A percentile compares a stretch with the other conserved stretches of the same genome.
phyloP scores from a whole-genome alignment of 2,888 invertebrate genomes.

The Kuschelorhynchus macadamiae region DNA sequence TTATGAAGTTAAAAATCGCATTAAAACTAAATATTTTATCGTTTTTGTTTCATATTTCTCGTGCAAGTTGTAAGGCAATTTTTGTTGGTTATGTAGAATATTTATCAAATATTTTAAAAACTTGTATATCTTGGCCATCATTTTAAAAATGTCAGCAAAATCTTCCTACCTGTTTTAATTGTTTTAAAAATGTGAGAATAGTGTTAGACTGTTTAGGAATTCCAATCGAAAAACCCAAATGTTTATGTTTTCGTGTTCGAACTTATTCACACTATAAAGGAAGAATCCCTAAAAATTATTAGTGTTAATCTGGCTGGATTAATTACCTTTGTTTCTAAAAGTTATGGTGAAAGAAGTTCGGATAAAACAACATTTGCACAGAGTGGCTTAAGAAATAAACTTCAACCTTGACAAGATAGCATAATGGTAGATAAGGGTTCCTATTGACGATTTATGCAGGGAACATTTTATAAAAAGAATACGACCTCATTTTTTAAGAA shows the following conservation, averaged over 20 bases:
- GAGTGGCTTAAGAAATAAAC: conserved; percentile 1
- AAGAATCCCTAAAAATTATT: conserved; percentile 30
- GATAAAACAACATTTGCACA: no score
- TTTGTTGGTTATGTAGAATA: neutral
- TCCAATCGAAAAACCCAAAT: no score
- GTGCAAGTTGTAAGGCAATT: neutral
- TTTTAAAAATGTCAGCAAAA: no score
- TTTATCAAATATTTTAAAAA: neutral
- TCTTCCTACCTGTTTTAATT: neutral
- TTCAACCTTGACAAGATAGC: neutral
- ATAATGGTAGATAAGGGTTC: neutral
- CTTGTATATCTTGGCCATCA: neutral
- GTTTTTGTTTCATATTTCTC: neutral
- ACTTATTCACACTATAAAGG: conserved; percentile 33
- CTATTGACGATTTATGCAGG: neutral
- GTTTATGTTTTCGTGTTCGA: conserved; percentile 34
- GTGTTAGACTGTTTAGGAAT: conserved; percentile 5
- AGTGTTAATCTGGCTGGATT: conserved; percentile 26
- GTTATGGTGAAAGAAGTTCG: no score
- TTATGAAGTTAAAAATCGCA: neutral
- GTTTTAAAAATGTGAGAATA: neutral
- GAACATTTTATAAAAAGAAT: conserved; percentile 33
- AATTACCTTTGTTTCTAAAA: conserved; percentile 18
- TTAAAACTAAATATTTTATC: neutral
- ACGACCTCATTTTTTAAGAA: conserved; percentile 38